These are phyloP conservation scores for Cotesia congregata DNA, from an alignment of 2,888 invertebrate species.

Conservation along the genomic window DNA sequence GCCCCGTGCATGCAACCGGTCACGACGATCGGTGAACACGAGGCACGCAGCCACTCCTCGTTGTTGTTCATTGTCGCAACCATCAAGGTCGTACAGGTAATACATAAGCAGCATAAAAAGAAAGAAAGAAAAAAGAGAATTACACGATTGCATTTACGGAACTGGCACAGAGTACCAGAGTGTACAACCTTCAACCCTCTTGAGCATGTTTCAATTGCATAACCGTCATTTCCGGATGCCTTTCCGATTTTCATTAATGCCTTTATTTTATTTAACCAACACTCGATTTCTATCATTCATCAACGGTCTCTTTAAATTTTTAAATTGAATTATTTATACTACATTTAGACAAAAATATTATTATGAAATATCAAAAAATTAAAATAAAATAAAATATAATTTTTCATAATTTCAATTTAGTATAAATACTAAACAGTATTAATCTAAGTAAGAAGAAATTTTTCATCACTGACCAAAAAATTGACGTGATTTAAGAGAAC, in stretches of 20 bases:
- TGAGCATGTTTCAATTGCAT: constrained; percentile 39
- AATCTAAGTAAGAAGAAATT: too few relatives aligned
- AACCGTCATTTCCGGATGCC: constrained; percentile 43
- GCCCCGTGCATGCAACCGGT: constrained; percentile 14
- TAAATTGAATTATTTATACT: neutral
- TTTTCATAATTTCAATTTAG: too few relatives aligned
- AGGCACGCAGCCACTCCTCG: constrained; percentile 37
- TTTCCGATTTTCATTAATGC: constrained; percentile 20
- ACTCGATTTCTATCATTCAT: neutral
- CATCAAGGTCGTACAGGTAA: constrained; percentile 45
- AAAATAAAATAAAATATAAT: too few relatives aligned
- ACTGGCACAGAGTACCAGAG: constrained; percentile 42
- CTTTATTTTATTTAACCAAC: constrained; percentile 2
- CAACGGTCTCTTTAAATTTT: neutral
- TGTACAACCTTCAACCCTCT: constrained; percentile 48
- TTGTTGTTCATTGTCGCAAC: constrained; percentile 41
- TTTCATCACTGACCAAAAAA: too few relatives aligned
- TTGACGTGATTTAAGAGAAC: too few relatives aligned
- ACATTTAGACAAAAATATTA: too few relatives aligned
- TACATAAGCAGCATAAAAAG: constrained; percentile 34
- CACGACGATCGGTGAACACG: constrained; percentile 29
- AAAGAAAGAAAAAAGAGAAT: constrained; percentile 44
- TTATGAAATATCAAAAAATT: too few relatives aligned
- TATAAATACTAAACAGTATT: too few relatives aligned
- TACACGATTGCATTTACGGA: constrained; percentile 46